Base-by-base conservation (phyloP, 2,797 vertebrate genomes). In the Clarias fuscus region DNA sequence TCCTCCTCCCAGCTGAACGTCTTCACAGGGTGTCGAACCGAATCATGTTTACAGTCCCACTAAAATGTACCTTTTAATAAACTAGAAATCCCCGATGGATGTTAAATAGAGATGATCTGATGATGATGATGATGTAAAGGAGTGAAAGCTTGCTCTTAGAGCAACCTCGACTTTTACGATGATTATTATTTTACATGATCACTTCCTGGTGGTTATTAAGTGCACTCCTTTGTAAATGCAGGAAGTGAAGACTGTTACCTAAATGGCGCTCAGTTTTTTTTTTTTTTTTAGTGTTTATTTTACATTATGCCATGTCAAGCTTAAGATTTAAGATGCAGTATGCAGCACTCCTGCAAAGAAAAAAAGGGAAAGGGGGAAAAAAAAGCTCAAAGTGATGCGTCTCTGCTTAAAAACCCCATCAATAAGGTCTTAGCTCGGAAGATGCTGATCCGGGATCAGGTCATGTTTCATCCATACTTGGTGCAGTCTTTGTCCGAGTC, bases 51-150 rank as follows among this genome's bases (percentile, higher is more conserved):
- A 82, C 84, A 80, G n/a, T 83, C 78, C 62, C 73, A 2, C 58
- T 48, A 48, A 75, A 56, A 43, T 75, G 10, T 71, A 27, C 61
- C 48, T 58, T 56, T 22, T 6, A 4, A 0, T 27, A 27, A 27
- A 48, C 20, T 56, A 53, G 20, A 30, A 65, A 67, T 17, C 62
- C 14, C n/a, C 5, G 30, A 11, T n/a, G 67, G 83, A 77, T 85
- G 85, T 87, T 84, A 86, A 86, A 82, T 86, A 85, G 75, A 84
- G 83, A 71, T 80, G 71, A 18, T 24, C 18, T 13, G 56, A 37
- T 71, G 30, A 20, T 40, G 30, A 43, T 27, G 78, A 20, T 76
- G 40, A 77, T 11, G 48, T 48, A 68, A 73, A 70, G 24, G 30
- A 43, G 70, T 71, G 65, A 83, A 70, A 81, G n/a, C 43, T 65